Evolutionary conservation across 2,888 invertebrate genomes (phyloP).

Genomic region (Blastobasis lacticolella): DNA sequence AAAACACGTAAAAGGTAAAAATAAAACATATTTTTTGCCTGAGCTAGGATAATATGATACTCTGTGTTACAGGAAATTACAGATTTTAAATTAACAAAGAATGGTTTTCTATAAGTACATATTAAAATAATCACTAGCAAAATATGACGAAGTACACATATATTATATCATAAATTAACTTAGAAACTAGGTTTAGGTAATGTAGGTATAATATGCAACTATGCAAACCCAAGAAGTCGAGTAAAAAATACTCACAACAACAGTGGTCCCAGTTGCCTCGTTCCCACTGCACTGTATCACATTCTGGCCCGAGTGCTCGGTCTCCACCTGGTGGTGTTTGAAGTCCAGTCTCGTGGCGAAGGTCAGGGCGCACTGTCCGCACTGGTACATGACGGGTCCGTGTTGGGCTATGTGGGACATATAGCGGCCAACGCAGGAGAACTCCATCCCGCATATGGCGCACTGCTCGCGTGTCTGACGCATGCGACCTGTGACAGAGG

Average conservation of each 20-base stretch:
- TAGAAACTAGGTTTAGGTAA: no score
- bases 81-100: no score
- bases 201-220: no score
- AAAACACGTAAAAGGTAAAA: no score
- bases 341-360: slow-evolving; percentile 68
- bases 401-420: slow-evolving; percentile 76
- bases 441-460: slow-evolving; percentile 62
- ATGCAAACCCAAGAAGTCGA: no score
- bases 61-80: no score
- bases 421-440: slow-evolving; percentile 60
- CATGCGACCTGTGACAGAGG: slow-evolving; percentile 35
- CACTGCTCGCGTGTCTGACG: slow-evolving; percentile 51
- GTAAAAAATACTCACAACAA: background rate
- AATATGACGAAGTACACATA: no score
- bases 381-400: slow-evolving; percentile 76
- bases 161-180: no score
- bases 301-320: slow-evolving; percentile 68
- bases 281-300: slow-evolving; percentile 23
- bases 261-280: slow-evolving; percentile 2
- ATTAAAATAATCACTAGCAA: no score
- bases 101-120: no score
- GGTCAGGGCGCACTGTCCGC: slow-evolving; percentile 61
- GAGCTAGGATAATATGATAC: no score
- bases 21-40: no score
- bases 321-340: slow-evolving; percentile 71